Conservation (phyloP, 1,140 invertebrate genomes). For the Drosophila equinoxialis region DNA sequence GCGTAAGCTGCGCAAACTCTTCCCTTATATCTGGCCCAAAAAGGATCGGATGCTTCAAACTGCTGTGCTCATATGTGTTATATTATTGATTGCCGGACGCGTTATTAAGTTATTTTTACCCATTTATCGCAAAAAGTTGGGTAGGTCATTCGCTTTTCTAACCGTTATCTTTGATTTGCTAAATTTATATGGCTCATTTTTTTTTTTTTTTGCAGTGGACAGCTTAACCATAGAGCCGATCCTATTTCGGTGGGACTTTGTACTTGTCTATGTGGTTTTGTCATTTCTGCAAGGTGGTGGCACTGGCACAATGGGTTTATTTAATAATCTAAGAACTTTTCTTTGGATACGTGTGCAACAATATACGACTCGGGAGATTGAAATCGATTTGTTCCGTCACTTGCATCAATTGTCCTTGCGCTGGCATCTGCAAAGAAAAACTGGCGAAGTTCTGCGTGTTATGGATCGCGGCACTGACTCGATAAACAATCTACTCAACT, state of each 20-base stretch:
- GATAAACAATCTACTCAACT: constrained; percentile 96
- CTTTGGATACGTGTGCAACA: constrained; percentile 98
- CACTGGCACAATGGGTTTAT: constrained; percentile 94
- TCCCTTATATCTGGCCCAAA: constrained; percentile 97
- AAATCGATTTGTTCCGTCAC: constrained; percentile 93
- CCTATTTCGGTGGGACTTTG: constrained; percentile 93
- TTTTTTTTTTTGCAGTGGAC: constrained; percentile 87
- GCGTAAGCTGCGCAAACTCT: constrained; percentile 90
- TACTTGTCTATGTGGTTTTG: constrained; percentile 92
- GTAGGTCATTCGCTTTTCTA: constrained; percentile 77
- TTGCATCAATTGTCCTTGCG: constrained; percentile 92
- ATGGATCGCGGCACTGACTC: constrained; percentile 98
- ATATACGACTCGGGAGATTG: constrained; percentile 95
- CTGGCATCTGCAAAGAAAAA: constrained; percentile 97
- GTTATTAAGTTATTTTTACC: constrained; percentile 97
- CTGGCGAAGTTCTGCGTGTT: constrained; percentile 96
- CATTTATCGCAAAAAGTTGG: constrained; percentile 95
- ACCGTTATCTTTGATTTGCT: constrained; percentile 31
- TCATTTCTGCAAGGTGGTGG: constrained; percentile 97
- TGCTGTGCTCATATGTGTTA: constrained; percentile 92
- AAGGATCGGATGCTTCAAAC: constrained; percentile 91
- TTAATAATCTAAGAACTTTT: constrained; percentile 95
- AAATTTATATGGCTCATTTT: constrained; percentile 14
- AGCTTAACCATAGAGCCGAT: constrained; percentile 86
- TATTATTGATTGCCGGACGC: constrained; percentile 90